Conservation (phyloP, 2,113 vertebrate genomes). For the Caranx ignobilis region DNA sequence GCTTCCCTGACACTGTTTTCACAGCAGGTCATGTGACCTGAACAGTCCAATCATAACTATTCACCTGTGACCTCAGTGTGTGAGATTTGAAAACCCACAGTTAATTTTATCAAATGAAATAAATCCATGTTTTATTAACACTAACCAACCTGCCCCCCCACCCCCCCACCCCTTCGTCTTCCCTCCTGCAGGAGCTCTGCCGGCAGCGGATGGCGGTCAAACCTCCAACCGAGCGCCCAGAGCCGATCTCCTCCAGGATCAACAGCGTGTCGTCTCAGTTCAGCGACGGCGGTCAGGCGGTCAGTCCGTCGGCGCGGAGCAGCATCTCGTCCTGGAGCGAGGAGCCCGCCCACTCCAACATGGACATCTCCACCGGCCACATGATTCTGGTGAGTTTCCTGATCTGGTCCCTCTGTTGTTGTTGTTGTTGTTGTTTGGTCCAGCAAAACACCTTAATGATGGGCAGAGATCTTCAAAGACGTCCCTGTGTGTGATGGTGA, state of each 20-base stretch:
- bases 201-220: conserved; percentile 95
- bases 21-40: too few relatives aligned
- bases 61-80: too few relatives aligned
- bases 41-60: too few relatives aligned
- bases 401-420: too few relatives aligned
- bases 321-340: conserved; percentile 97
- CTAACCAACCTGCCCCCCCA: too few relatives aligned
- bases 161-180: neutral
- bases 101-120: too few relatives aligned
- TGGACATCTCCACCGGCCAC: conserved; percentile 99
- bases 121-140: too few relatives aligned
- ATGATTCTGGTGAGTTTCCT: conserved; percentile 91
- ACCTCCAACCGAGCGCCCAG: conserved; percentile 84
- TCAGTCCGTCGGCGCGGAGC: conserved; percentile 92
- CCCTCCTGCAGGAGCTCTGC: conserved; percentile 90
- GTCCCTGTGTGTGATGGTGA: neutral
- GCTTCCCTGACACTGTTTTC: too few relatives aligned
- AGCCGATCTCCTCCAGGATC: conserved; percentile 88
- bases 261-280: conserved; percentile 95
- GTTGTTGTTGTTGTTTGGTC: too few relatives aligned
- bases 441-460: neutral
- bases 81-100: too few relatives aligned
- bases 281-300: conserved; percentile 90
- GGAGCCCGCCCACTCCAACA: conserved; percentile 93
- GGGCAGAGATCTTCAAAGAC: neutral